Evolutionary conservation across 2,797 vertebrate species (phyloP), one percentile per base, ranked within the genome.

Genomic region (Malacoctenus gilli): DNA sequence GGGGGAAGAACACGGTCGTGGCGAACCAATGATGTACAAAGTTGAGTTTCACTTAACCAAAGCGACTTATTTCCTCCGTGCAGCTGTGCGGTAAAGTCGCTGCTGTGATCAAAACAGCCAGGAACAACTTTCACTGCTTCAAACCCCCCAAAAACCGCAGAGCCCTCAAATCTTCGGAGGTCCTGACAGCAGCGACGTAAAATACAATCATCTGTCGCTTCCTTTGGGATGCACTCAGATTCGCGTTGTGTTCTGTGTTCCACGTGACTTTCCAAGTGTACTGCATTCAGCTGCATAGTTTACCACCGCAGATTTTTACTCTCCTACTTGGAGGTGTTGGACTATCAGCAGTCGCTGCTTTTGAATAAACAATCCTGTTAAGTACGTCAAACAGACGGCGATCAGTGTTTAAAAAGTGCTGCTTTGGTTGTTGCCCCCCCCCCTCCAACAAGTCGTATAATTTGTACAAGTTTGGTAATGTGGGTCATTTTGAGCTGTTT

Each of bases 21-120:
- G 61, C 59, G n/a, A 66, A 84, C 86, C 89, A 91, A 86, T 85
- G 87, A 82, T 83, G 87, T 80, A 82, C 70, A 88, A 84, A 90
- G 89, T 89, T 92, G 85, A 90, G 59, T 75, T 83, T 81, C 80
- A 75, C 77, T 89, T 85, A 71, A 87, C 76, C 79, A 86, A 84
- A 89, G 84, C 65, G 32, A 74, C 75, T 67, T 77, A 82, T 75
- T 84, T 86, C 70, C 84, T 76, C 59, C 37, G 64, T 32, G 13
- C 61, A 76, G 68, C 69, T 58, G 48, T 85, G 84, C 59, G 77
- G 72, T 80, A 50, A 75, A 80, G 71, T 79, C 75, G 72, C 80
- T 52, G 58, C 81, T 83, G 74, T 54, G 80, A 86, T 82, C 67
- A 76, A 68, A 82, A 81, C 66, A 56, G 51, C 48, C 58, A 55